A percentile compares a stretch with the other conserved stretches of the same genome.
phyloP scores from a whole-genome alignment of 2,113 vertebrate genomes.

The Oreochromis tanganicae region DNA sequence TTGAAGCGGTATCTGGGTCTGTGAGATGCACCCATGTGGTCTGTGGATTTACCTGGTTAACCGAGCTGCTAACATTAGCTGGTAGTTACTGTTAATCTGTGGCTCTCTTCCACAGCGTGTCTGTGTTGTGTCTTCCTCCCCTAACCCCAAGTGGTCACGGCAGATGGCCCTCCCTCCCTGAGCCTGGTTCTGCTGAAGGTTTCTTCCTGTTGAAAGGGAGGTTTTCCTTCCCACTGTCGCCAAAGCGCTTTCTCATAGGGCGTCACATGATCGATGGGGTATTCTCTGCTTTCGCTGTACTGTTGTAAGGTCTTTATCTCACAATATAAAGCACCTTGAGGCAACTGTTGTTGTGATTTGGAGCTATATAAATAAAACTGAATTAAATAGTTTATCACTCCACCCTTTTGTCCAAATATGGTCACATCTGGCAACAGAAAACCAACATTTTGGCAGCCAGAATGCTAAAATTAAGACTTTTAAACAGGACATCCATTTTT shows the following conservation, averaged over 20 bases:
- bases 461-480: background rate
- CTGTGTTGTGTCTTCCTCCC: background rate
- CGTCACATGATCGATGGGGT: background rate
- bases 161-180: background rate
- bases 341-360: background rate
- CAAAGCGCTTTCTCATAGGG: background rate
- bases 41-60: background rate
- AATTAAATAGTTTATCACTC: background rate
- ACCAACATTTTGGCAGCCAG: background rate
- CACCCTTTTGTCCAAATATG: background rate
- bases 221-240: background rate
- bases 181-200: background rate
- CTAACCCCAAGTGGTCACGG: fast-evolving
- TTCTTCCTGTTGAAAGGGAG: background rate
- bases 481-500: background rate
- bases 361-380: background rate
- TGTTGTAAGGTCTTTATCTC: background rate
- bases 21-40: background rate
- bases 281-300: background rate
- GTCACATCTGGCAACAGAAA: background rate
- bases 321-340: background rate
- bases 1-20: background rate
- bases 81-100: background rate
- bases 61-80: background rate
- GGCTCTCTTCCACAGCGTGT: background rate